A percentile compares a stretch with the other conserved stretches of the same genome.
phyloP scores from a whole-genome alignment of 2,797 vertebrate genomes.

The Anas georgica region DNA sequence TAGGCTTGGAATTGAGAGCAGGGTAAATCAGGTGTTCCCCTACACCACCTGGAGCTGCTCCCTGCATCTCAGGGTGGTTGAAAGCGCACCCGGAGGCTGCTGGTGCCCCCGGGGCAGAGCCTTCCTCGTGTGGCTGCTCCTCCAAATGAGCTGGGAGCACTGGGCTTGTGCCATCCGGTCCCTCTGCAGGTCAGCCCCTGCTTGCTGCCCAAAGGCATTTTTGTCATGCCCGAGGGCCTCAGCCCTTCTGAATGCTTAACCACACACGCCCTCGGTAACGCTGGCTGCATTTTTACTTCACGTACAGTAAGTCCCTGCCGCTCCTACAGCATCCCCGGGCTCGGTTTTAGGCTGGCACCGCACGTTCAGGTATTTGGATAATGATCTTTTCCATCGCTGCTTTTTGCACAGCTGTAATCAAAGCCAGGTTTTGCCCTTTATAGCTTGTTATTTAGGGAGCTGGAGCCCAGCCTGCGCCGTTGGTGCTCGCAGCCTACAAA shows the following conservation, averaged over 20 bases:
- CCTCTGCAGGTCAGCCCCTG: background rate
- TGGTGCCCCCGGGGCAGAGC: no score
- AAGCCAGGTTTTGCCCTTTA: conserved; percentile 53
- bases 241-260: background rate
- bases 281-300: background rate
- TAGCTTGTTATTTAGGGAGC: conserved; percentile 11
- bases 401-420: conserved; percentile 33
- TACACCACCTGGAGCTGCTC: accelerated
- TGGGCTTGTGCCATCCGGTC: accelerated
- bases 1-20: background rate
- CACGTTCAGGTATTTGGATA: accelerated
- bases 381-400: background rate
- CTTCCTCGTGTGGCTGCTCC: no score
- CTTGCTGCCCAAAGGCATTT: background rate
- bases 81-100: accelerated
- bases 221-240: background rate
- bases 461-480: background rate
- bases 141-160: no score
- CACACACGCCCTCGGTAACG: accelerated
- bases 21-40: background rate
- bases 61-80: accelerated
- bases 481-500: background rate
- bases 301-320: accelerated
- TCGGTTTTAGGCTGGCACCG: accelerated
- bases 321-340: accelerated